Evolutionary conservation across 2,113 vertebrate genomes (phyloP), one percentile per base, ranked within the genome.

Genomic region (Urocolius indicus): DNA sequence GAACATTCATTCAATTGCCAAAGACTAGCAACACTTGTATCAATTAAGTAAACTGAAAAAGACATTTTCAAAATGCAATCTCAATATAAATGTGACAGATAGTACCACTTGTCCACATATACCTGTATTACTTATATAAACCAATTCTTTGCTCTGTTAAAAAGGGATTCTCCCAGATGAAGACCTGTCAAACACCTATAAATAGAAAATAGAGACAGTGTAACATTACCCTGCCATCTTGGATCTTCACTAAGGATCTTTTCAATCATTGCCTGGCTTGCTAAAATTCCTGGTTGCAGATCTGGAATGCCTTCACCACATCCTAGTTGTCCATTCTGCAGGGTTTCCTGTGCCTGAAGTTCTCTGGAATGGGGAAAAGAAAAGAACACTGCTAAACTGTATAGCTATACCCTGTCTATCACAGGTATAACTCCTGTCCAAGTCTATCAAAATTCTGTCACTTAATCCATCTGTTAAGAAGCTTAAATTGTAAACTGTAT

Each of bases 231-330:
- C 97, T 99, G 99, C 99, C 99, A 99, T 43, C 99, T 98, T 48
- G 99, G 99, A 93, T 99, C 99, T 97, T 99, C 99, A 24, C 97
- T 98, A 80, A 99, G 97, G 46, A 98, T 98, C 97, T 99, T 99
- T 97, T 99, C 99, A 21, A 99, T 99, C 98, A 99, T 98, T 83
- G 99, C 99, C 96, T 99, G 99, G 95, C 99, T 99, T 92, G 99
- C 99, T 96, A 99, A 94, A 43, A 99, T 98, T 45, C 98, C 99
- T 3, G 99, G 98, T 48, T 99, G 99, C 82, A 99, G 97, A 65
- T 99, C 99, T 17, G 98, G 98, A 91, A 98, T 96, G 29, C 98
- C 98, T 63, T 99, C 99, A 34, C 98, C 97, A 2, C 98, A 96
- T 34, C 98, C 97, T 63, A 98, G 95, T 94, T 99, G 99, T 55